These are phyloP conservation scores for Probosciger aterrimus DNA, from an alignment of 2,113 vertebrate species.

Conservation along the genomic window DNA sequence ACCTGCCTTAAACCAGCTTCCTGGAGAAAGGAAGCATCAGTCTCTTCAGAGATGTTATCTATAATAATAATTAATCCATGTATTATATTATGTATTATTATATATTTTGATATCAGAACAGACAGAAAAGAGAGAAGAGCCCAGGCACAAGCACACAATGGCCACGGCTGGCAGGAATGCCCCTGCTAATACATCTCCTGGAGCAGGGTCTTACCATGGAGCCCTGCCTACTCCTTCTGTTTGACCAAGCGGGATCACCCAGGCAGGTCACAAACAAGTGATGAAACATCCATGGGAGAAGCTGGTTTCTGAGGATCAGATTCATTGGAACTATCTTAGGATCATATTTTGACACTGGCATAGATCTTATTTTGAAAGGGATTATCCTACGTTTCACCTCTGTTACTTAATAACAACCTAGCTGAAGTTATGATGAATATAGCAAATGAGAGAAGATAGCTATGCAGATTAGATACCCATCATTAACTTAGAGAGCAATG, in stretches of 20 bases:
- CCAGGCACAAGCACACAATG: fast-evolving
- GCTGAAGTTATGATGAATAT: neutral
- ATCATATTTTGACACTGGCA: neutral
- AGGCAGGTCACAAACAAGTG: neutral
- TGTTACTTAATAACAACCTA: neutral
- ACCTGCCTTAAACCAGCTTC: neutral
- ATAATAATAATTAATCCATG: neutral
- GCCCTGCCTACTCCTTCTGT: neutral
- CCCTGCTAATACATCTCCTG: neutral
- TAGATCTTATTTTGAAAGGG: neutral
- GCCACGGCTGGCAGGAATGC: fast-evolving
- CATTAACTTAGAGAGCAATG: neutral
- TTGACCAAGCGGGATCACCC: fast-evolving
- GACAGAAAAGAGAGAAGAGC: neutral
- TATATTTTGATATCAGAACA: neutral
- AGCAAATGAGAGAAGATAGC: neutral
- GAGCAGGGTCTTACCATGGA: neutral
- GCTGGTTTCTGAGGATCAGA: neutral
- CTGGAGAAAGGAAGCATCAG: neutral
- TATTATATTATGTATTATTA: neutral
- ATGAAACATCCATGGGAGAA: neutral
- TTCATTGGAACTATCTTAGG: neutral
- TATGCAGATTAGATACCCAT: neutral
- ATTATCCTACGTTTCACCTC: neutral
- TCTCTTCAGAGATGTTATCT: neutral